Evolutionary conservation across 2,797 vertebrate species (phyloP), one percentile per base, ranked within the genome.

Genomic region (Falco berigora): DNA sequence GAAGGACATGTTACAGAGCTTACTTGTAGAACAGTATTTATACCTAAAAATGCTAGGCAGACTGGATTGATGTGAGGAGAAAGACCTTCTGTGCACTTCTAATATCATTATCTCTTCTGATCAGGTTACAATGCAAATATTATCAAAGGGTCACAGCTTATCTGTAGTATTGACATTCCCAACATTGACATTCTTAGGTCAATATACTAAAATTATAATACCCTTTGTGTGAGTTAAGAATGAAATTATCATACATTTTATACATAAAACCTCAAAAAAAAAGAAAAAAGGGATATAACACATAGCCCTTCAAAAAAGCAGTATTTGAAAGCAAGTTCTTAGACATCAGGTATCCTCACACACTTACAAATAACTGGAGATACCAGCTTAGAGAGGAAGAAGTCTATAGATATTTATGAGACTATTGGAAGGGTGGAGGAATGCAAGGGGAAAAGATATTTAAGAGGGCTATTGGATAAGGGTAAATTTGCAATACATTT

Each of bases 91-190:
- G 58, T 94, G 52, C 77, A 53, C 74, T 85, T 92, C 44, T 88
- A 94, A 95, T 82, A 76, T 15, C 10, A 87, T 95, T 84, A 82
- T 71, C 63, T 88, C 42, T 90, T 76, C 71, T 90, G 86, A 95
- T 96, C 63, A 68, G 12, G 32, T 96, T 97, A 92, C 79, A 82
- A 94, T 94, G 86, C 90, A 96, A 96, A 96, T 94, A 64, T 79
- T 85, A 92, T 93, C 6, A n/a, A 94, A 84, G 62, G 20, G 42
- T 85, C 40, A 89, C 38, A 67, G 14, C 30, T 88, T 72, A 91
- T 87, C 50, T 90, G 14, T 49, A 72, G 9, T 74, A 88, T 32
- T 95, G 85, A 59, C 50, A 84, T 96, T 91, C 74, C 61, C 53
- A 86, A 64, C 9, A 58, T 15, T 92, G 68, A 78, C 92, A 90